These are phyloP conservation scores for Cheiracanthium punctorium DNA, from an alignment of 2,888 invertebrate genomes.

Conservation along the genomic window DNA sequence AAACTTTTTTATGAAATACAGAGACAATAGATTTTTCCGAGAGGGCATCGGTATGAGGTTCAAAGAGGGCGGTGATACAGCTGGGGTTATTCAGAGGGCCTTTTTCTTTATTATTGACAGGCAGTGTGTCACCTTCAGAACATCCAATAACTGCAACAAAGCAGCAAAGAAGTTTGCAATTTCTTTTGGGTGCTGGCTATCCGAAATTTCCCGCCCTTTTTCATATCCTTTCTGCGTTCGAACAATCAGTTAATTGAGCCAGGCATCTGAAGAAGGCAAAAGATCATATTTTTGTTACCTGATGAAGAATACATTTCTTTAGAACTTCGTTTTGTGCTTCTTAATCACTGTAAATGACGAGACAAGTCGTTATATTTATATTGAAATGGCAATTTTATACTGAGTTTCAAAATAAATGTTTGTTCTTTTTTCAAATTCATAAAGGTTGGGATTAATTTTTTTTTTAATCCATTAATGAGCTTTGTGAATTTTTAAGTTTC, in stretches of 20 bases:
- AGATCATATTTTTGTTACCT: too few species aligned
- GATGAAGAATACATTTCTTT: too few species aligned
- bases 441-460: too few species aligned
- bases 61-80: slow-evolving; percentile 23
- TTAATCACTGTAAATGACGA: too few species aligned
- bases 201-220: slow-evolving; percentile 13
- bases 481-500: too few species aligned
- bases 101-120: slow-evolving; percentile 30
- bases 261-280: background rate
- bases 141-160: slow-evolving; percentile 32
- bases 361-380: too few species aligned
- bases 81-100: background rate
- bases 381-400: too few species aligned
- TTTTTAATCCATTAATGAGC: too few species aligned
- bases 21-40: slow-evolving; percentile 44
- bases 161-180: background rate
- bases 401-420: too few species aligned
- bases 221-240: background rate
- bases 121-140: slow-evolving; percentile 16
- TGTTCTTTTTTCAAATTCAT: too few species aligned
- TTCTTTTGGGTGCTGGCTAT: background rate
- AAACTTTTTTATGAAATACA: slow-evolving; percentile 33
- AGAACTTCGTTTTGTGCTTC: too few species aligned
- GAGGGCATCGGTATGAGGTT: background rate
- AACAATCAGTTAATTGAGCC: background rate